Evolutionary conservation across 2,888 invertebrate species (phyloP).

Genomic region (Dinocampus coccinellae): DNA sequence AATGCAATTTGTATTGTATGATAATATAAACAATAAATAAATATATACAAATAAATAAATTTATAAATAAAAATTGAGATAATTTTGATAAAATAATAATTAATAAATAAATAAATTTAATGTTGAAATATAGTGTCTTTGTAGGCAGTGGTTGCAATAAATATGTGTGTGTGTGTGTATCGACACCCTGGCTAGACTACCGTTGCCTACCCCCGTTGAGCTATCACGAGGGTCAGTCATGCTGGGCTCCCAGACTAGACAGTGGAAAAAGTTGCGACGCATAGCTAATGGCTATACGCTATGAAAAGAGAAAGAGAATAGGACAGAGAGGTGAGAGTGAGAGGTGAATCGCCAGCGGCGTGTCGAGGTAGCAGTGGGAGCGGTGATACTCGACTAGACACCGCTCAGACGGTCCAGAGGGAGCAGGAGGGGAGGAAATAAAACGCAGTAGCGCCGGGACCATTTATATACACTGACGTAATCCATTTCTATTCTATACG

Average conservation of each 20-base stretch:
- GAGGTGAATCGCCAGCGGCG: constrained; percentile 57
- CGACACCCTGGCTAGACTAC: constrained; percentile 57
- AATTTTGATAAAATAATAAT: no score
- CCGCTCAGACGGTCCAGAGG: constrained; percentile 69
- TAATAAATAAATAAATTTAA: not conserved
- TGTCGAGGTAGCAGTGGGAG: no score
- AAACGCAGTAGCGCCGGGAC: constrained; percentile 62
- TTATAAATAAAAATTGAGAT: not conserved
- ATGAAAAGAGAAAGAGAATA: constrained; percentile 38
- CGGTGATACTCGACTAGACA: constrained; percentile 69
- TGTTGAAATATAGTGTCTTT: constrained; percentile 26
- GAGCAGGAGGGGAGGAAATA: constrained; percentile 57
- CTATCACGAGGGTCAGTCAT: constrained; percentile 54
- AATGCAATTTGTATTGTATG: not conserved
- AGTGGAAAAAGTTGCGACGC: constrained; percentile 57
- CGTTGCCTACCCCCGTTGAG: constrained; percentile 47
- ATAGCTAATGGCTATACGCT: constrained; percentile 39
- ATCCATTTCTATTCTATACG: constrained; percentile 7
- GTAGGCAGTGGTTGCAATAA: constrained; percentile 35
- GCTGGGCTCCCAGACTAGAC: constrained; percentile 58
- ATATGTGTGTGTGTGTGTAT: constrained; percentile 59
- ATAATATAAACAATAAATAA: no score
- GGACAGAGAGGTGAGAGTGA: constrained; percentile 38
- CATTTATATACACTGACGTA: constrained; percentile 23
- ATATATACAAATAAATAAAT: no score